Evolutionary conservation across 2,797 vertebrate species (phyloP).

Genomic region (Clarias laeviceps): DNA sequence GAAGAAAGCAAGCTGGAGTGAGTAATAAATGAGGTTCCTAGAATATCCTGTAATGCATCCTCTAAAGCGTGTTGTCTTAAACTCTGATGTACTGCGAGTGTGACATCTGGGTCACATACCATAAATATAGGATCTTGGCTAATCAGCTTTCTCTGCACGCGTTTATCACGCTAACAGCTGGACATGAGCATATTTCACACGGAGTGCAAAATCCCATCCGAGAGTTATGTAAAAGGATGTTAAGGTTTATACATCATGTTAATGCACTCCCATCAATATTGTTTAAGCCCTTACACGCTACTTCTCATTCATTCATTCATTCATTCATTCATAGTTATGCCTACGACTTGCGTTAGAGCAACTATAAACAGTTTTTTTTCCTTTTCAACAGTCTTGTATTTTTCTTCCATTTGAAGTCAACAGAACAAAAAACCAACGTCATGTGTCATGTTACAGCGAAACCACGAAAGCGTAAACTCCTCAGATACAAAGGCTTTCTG

Average conservation of each 20-base stretch:
- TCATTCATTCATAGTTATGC: background rate
- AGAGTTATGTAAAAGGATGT: background rate
- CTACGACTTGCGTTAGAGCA: background rate
- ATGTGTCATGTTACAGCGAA: too few relatives aligned
- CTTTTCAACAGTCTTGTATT: background rate
- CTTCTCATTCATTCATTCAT: background rate
- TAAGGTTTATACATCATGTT: background rate
- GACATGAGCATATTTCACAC: background rate
- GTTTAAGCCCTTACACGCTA: too few relatives aligned
- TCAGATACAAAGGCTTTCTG: background rate
- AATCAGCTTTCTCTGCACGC: constrained; percentile 7
- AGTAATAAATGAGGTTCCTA: background rate
- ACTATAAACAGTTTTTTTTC: too few relatives aligned
- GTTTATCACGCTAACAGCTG: constrained; percentile 41
- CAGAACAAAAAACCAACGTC: too few relatives aligned
- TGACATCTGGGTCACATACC: constrained; percentile 16
- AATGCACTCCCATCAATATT: background rate
- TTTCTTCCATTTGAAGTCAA: background rate
- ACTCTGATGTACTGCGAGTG: background rate
- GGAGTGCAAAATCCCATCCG: background rate
- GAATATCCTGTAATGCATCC: background rate
- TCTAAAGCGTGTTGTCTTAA: background rate
- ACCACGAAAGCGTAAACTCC: background rate
- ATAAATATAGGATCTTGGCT: constrained; percentile 29
- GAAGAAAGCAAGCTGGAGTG: background rate